Evolutionary conservation across 2,888 invertebrate species (phyloP), one percentile per base, ranked within the genome.

Genomic region (Pegoplata infirma): DNA sequence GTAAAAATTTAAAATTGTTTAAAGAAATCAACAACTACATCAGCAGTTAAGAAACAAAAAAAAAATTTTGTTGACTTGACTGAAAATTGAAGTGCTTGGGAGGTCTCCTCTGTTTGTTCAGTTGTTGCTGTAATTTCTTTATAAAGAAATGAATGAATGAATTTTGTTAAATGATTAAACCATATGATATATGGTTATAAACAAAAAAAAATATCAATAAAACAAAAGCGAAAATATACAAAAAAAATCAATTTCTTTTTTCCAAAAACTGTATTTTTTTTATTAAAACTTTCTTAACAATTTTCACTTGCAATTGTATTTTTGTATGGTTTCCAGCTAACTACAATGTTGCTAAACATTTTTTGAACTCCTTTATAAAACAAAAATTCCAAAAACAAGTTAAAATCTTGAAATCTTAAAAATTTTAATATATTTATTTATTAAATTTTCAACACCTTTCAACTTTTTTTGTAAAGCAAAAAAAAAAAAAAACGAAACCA

Each of bases 371-470:
- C 36, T 16, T 16, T 14, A 28, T n/a, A 53, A 10, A 36, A n/a
- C 17, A n/a, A 36, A 19, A 56, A 17, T n/a, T n/a, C n/a, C n/a
- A 56, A 12, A 56, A 40, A 28, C 19, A 40, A n/a, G 32, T 16
- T 40, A 56, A 40, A 56, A n/a, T n/a, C n/a, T n/a, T n/a, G n/a
- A n/a, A 14, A 40, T 40, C 44, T 46, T 36, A 51, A 76, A n/a
- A 72, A 16, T 44, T 61, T 47, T 66, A 59, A 64, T 64, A 51
- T 76, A 71, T 69, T 75, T 75, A 63, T 59, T 76, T 76, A 71
- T 66, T n/a, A 53, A 76, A 71, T 71, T 76, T 71, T 77, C 63
- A 77, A 73, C 77, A 73, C 73, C 77, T 68, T 73, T 72, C 72
- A 76, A 68, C 55, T 67, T 47, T n/a, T n/a, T 28, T 25, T 61